phyloP scores from a whole-genome alignment of 2,888 invertebrate genomes.

The Apocheima hispidaria region DNA sequence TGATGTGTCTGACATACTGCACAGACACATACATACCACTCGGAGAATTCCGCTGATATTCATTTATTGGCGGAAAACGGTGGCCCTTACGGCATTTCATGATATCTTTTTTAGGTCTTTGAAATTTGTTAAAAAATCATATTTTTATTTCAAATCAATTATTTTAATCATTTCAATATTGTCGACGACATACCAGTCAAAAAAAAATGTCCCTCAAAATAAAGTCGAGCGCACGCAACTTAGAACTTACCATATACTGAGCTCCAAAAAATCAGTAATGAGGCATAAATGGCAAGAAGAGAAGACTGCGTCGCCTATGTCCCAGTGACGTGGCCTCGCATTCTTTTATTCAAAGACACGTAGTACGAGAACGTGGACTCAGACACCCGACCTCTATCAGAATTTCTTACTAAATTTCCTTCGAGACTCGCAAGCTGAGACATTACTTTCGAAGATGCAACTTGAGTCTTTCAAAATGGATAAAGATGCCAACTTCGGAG shows the following conservation, averaged over 20 bases:
- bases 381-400: conserved; percentile 46
- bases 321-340: conserved; percentile 45
- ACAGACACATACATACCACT: too few species aligned
- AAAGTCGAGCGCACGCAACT: background rate
- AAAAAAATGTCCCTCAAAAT: too few species aligned
- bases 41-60: too few species aligned
- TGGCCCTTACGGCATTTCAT: too few species aligned
- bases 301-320: conserved; percentile 29
- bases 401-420: conserved; percentile 50
- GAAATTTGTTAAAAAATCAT: too few species aligned
- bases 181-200: too few species aligned
- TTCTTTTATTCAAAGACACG: conserved; percentile 50
- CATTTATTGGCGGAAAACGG: too few species aligned
- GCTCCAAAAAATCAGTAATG: conserved; percentile 30
- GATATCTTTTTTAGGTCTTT: too few species aligned
- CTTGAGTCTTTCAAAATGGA: conserved; percentile 40
- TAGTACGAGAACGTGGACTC: conserved; percentile 36
- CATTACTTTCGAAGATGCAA: conserved; percentile 45
- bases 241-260: background rate
- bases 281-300: conserved; percentile 24
- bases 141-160: too few species aligned
- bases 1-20: too few species aligned
- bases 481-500: conserved; percentile 42
- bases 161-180: too few species aligned
- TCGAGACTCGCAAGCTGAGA: conserved; percentile 48